Evolutionary conservation across 2,113 vertebrate species (phyloP).

Genomic region (Jaculus jaculus): DNA sequence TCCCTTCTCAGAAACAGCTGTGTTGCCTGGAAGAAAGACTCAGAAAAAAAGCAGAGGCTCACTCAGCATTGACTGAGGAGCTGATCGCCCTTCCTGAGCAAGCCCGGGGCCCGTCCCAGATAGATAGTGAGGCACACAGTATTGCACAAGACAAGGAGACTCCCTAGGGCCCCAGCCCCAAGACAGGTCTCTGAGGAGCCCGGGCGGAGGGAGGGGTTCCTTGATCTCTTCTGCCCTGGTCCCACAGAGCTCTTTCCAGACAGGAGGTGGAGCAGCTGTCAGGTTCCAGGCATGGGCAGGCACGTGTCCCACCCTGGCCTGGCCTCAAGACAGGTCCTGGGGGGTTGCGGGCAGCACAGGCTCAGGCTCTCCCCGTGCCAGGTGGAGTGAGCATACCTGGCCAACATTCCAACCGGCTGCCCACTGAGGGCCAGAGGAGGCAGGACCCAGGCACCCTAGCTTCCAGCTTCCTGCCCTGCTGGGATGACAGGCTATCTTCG

Average conservation of each 20-base stretch:
- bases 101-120: not conserved
- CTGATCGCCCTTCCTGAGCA: not conserved
- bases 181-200: not conserved
- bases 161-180: not conserved
- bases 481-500: not conserved
- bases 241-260: not conserved
- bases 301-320: not conserved
- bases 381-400: not conserved
- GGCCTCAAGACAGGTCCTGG: not conserved
- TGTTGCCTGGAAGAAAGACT: not conserved
- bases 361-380: not conserved
- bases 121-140: not conserved
- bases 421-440: not conserved
- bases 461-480: not conserved
- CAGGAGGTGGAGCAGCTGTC: not conserved
- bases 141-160: not conserved
- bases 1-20: not conserved
- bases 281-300: conserved; percentile 22
- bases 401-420: not conserved
- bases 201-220: not conserved
- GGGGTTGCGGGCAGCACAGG: not conserved
- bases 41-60: not conserved
- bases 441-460: not conserved
- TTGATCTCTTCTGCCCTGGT: not conserved
- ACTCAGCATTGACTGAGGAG: not conserved